Conservation (phyloP, 1,140 invertebrate species). For the Brachionus rotundiformis region DNA sequence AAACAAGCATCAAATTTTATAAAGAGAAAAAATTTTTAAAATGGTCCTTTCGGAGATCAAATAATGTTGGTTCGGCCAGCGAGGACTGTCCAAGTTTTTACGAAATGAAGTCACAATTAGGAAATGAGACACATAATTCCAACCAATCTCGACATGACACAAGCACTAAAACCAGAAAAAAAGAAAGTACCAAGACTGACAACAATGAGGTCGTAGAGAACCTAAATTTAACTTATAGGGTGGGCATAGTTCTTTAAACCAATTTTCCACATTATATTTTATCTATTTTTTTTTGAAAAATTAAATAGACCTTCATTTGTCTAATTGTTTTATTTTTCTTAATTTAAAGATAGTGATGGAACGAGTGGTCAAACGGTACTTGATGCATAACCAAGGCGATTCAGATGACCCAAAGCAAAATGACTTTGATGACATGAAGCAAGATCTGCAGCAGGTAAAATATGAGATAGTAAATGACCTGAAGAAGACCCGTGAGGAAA, state of each 20-base stretch:
- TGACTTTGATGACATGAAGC: slow-evolving; percentile 43
- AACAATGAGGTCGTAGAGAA: background rate
- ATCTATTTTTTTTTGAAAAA: too few species aligned
- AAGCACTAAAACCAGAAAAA: background rate
- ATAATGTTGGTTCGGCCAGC: background rate
- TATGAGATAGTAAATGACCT: slow-evolving; percentile 46
- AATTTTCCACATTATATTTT: too few species aligned
- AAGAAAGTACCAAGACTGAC: background rate
- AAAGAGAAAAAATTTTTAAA: background rate
- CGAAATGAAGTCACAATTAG: slow-evolving; percentile 23
- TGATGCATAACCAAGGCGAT: slow-evolving; percentile 52
- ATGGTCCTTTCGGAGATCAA: background rate
- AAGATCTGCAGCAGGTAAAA: slow-evolving; percentile 24
- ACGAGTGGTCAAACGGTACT: slow-evolving; percentile 45
- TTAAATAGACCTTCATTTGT: background rate
- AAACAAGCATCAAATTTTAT: background rate
- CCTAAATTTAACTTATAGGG: slow-evolving; percentile 30
- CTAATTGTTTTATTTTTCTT: background rate
- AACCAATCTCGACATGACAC: background rate
- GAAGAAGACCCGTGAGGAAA: slow-evolving; percentile 29
- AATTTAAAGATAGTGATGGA: slow-evolving; percentile 52
- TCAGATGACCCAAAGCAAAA: slow-evolving; percentile 48
- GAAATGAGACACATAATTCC: background rate
- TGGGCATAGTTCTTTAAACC: too few species aligned
- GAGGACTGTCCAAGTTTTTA: slow-evolving; percentile 27